Conservation (phyloP, 2,888 invertebrate genomes). For the Plebejus anna region DNA sequence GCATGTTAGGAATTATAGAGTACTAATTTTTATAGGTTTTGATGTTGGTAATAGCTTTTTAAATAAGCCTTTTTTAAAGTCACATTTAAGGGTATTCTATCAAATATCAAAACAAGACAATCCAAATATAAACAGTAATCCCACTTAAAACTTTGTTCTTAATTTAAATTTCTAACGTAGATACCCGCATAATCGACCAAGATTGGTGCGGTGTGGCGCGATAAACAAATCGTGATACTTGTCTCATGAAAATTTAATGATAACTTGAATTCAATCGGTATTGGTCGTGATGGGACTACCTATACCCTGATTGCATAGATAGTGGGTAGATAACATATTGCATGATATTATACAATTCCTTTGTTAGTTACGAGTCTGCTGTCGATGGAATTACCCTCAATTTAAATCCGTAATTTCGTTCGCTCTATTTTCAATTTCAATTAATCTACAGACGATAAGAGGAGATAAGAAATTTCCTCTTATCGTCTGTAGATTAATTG, state of each 20-base stretch:
- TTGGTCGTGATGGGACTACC: slow-evolving; percentile 40
- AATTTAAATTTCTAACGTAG: neutral
- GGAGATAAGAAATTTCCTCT: neutral
- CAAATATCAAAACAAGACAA: neutral
- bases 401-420: slow-evolving; percentile 10
- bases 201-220: slow-evolving; percentile 20
- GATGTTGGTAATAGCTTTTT: neutral
- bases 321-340: slow-evolving; percentile 7
- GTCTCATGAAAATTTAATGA: slow-evolving; percentile 51
- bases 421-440: neutral
- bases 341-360: slow-evolving; percentile 7
- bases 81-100: neutral
- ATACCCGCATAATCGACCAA: slow-evolving; percentile 24
- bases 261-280: slow-evolving; percentile 45
- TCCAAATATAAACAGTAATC: neutral
- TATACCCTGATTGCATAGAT: slow-evolving; percentile 38
- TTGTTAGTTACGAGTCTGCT: slow-evolving; percentile 5
- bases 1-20: neutral
- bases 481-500: neutral
- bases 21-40: neutral
- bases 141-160: neutral
- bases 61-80: neutral
- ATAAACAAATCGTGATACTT: slow-evolving; percentile 37
- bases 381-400: neutral
- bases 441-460: too few species aligned